phyloP scores from a whole-genome alignment of 2,888 invertebrate species.

The Drosophila mettleri region DNA sequence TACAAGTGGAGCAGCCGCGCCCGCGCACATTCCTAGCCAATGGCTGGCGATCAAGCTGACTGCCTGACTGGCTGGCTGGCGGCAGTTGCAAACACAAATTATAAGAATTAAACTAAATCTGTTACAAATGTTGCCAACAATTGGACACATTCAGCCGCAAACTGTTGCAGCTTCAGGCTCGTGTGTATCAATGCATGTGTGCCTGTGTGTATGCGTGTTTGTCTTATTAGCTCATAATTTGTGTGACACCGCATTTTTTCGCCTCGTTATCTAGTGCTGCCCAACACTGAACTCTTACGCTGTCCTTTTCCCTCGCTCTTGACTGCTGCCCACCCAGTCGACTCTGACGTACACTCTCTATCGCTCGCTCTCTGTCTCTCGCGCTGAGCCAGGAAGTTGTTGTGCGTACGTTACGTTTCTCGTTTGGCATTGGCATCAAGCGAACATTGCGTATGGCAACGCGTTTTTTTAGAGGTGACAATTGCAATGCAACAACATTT shows the following conservation, averaged over 20 bases:
- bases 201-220: constrained; percentile 27
- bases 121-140: constrained; percentile 72
- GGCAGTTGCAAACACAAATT: constrained; percentile 72
- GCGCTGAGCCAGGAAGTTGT: constrained; percentile 53
- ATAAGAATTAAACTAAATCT: constrained; percentile 78
- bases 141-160: constrained; percentile 46
- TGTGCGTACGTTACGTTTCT: constrained; percentile 31
- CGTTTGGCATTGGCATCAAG: constrained; percentile 37
- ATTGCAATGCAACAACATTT: constrained; percentile 39
- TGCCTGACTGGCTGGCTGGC: constrained; percentile 48
- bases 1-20: constrained; percentile 74
- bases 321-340: neutral
- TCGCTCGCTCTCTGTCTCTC: neutral
- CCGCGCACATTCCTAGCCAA: constrained; percentile 74
- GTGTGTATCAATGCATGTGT: constrained; percentile 10
- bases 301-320: neutral
- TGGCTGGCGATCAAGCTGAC: constrained; percentile 42
- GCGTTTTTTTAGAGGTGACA: constrained; percentile 34
- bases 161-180: constrained; percentile 11
- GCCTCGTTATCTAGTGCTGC: constrained; percentile 69
- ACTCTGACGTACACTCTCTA: neutral
- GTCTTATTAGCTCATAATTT: constrained; percentile 76
- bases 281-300: constrained; percentile 56
- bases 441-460: constrained; percentile 37
- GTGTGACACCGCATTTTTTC: constrained; percentile 66